Evolutionary conservation across 2,888 invertebrate genomes (phyloP).

Genomic region (Diarsia brunnea): DNA sequence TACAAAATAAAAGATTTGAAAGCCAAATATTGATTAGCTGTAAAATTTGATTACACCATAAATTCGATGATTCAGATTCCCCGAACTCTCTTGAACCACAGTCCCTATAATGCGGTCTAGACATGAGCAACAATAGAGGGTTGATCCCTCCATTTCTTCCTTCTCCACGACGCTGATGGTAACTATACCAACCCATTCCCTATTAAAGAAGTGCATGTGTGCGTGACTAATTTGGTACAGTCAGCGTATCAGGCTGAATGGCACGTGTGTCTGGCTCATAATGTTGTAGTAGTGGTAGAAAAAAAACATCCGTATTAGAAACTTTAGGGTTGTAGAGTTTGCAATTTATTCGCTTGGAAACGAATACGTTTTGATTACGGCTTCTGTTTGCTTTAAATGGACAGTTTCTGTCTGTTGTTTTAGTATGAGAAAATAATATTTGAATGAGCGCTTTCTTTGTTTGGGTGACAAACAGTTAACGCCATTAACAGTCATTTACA

Average conservation of each 20-base stretch:
- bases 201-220: slow-evolving; percentile 82
- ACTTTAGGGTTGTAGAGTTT: slow-evolving; percentile 61
- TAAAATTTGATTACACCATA: background rate
- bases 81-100: background rate
- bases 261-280: slow-evolving; percentile 79
- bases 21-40: background rate
- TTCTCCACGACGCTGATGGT: slow-evolving; percentile 46
- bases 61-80: background rate
- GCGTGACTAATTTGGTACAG: slow-evolving; percentile 80
- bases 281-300: slow-evolving; percentile 78
- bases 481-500: no score
- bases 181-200: slow-evolving; percentile 69
- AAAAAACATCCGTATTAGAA: slow-evolving; percentile 75
- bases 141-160: slow-evolving; percentile 34
- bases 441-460: background rate
- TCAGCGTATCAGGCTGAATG: slow-evolving; percentile 65
- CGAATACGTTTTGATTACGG: slow-evolving; percentile 53
- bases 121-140: slow-evolving; percentile 8
- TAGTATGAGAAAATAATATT: background rate
- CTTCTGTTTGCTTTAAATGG: slow-evolving; percentile 39
- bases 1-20: no score
- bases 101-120: slow-evolving; percentile 14
- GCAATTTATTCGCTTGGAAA: slow-evolving; percentile 60
- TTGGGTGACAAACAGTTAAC: no score
- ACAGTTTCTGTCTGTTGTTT: background rate